A percentile compares a stretch with the other conserved stretches of the same genome.
Conservation (phyloP, 2,797 vertebrate species). For the Strix occidentalis region DNA sequence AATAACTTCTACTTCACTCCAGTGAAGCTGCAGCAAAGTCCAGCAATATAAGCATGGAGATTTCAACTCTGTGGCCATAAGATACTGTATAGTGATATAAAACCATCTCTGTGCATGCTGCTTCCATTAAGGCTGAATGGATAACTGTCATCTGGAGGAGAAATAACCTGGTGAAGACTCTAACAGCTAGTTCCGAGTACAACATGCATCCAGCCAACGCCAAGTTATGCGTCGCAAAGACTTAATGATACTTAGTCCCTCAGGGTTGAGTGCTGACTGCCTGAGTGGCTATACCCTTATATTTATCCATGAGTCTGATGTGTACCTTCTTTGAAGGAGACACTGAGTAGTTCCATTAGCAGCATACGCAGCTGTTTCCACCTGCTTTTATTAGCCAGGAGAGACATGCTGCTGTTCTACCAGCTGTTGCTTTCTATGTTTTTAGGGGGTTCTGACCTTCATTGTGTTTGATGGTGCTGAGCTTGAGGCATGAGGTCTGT, state of each 20-base stretch:
- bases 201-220: fast-evolving
- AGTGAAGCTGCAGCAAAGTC: not conserved
- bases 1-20: not conserved
- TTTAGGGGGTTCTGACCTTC: not conserved
- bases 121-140: not conserved
- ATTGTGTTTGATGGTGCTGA: not conserved
- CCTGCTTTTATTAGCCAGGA: not conserved
- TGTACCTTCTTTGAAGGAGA: not conserved
- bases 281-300: not conserved
- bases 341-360: not conserved
- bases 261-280: not conserved
- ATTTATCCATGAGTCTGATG: not conserved
- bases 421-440: not conserved
- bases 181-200: not conserved
- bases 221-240: not conserved
- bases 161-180: not conserved
- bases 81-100: not conserved
- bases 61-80: not conserved
- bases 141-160: not conserved
- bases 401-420: not conserved
- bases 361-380: not conserved
- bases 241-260: not conserved
- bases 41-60: not conserved
- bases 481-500: not conserved
- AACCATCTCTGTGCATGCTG: not conserved